A percentile compares a stretch with the other conserved stretches of the same genome.
These are phyloP conservation scores for Baryphthengus martii DNA, from an alignment of 2,113 vertebrate genomes.

Conservation along the genomic window DNA sequence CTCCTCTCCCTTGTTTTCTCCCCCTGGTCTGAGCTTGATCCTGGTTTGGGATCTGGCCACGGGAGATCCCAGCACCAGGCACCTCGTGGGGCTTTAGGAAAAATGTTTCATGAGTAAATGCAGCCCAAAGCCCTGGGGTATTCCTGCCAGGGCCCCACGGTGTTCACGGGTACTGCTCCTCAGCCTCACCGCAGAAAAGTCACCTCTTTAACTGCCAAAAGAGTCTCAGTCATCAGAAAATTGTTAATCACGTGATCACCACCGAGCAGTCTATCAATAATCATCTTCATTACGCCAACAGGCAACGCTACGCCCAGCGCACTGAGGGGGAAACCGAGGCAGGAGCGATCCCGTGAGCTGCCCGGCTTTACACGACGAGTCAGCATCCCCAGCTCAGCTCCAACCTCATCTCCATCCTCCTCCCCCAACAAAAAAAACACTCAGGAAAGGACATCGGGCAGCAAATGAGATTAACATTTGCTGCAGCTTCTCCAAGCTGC, in stretches of 20 bases:
- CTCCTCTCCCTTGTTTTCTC: neutral
- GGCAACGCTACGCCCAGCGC: rapidly evolving
- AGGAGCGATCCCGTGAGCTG: neutral
- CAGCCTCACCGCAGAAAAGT: rapidly evolving
- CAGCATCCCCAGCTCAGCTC: neutral
- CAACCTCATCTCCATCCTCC: neutral
- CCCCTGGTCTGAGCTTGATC: neutral
- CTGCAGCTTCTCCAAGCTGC: neutral
- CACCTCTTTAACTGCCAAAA: neutral
- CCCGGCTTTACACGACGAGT: neutral
- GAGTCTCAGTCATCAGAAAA: neutral
- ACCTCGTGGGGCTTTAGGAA: neutral
- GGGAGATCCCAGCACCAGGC: neutral
- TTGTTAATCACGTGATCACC: rapidly evolving
- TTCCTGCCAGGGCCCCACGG: neutral
- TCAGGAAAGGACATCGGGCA: neutral
- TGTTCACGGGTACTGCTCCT: neutral
- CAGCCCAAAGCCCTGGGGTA: neutral
- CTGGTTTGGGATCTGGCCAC: neutral
- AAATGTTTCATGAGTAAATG: rapidly evolving
- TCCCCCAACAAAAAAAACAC: neutral
- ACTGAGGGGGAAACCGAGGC: neutral
- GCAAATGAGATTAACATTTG: rapidly evolving
- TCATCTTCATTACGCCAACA: rapidly evolving
- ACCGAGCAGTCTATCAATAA: rapidly evolving